phyloP scores from a whole-genome alignment of 2,113 vertebrate species.

The Machaerirhynchus nigripectus region DNA sequence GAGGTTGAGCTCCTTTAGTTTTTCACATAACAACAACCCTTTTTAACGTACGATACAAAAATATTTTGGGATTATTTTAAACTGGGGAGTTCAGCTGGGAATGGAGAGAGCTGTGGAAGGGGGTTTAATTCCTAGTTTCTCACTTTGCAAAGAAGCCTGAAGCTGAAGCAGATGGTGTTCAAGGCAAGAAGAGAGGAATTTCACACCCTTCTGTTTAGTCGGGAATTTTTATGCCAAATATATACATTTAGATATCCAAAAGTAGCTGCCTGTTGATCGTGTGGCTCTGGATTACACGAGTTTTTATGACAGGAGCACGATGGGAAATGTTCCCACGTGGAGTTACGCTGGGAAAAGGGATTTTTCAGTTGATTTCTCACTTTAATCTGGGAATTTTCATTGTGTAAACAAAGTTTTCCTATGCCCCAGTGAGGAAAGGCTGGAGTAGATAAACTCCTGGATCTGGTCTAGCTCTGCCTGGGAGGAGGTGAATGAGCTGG shows the following conservation, averaged over 20 bases:
- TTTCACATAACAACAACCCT: fast-evolving
- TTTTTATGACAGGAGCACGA: fast-evolving
- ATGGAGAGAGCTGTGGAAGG: not conserved
- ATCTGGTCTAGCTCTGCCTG: not conserved
- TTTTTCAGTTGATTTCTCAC: not conserved
- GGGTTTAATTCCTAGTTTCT: not conserved
- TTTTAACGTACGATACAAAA: not conserved
- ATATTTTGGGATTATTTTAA: not conserved
- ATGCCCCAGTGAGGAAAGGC: not conserved
- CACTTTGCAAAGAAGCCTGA: not conserved
- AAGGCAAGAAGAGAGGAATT: not conserved
- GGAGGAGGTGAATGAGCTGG: not conserved
- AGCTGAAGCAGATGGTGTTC: not conserved
- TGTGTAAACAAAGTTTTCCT: not conserved
- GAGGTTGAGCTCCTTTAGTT: not conserved
- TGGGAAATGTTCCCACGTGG: not conserved
- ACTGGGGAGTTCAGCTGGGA: not conserved
- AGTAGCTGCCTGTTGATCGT: not conserved
- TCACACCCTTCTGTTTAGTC: not conserved
- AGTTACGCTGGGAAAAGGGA: not conserved
- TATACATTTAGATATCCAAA: not conserved
- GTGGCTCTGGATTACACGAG: not conserved
- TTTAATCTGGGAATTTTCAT: not conserved
- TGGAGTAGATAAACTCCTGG: not conserved
- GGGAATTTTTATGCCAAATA: not conserved